phyloP scores from a whole-genome alignment of 2,888 invertebrate genomes.

The Leistus spinibarbis region DNA sequence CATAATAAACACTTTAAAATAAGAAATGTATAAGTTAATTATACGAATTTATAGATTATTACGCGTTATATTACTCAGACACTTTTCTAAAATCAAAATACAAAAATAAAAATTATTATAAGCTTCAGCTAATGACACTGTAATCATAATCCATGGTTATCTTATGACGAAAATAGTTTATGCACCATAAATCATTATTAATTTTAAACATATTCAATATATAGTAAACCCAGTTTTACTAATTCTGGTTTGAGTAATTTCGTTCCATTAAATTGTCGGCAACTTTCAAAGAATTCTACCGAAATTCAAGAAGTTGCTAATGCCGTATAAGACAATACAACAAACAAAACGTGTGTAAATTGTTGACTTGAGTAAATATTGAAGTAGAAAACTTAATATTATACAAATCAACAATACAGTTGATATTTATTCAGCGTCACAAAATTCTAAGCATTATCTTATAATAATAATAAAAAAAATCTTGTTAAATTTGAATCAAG shows the following conservation, averaged over 20 bases:
- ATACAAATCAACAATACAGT: background rate
- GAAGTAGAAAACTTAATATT: background rate
- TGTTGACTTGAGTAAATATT: background rate
- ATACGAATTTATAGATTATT: too few species aligned
- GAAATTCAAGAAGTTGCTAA: background rate
- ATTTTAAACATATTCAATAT: too few species aligned
- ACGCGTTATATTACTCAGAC: too few species aligned
- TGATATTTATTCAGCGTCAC: background rate
- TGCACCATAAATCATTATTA: too few species aligned
- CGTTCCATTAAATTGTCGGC: background rate
- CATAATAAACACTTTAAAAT: too few species aligned
- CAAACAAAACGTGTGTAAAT: background rate
- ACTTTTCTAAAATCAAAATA: too few species aligned
- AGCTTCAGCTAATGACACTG: too few species aligned
- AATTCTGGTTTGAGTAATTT: background rate
- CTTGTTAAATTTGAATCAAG: background rate
- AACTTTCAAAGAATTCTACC: background rate
- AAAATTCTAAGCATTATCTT: background rate
- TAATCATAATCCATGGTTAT: too few species aligned
- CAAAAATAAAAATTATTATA: too few species aligned
- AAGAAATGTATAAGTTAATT: too few species aligned
- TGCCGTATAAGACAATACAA: background rate
- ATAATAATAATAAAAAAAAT: background rate
- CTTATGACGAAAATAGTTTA: too few species aligned
- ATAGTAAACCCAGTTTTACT: background rate